phyloP scores from a whole-genome alignment of 2,888 invertebrate species.

The Hirudinaria manillensis region DNA sequence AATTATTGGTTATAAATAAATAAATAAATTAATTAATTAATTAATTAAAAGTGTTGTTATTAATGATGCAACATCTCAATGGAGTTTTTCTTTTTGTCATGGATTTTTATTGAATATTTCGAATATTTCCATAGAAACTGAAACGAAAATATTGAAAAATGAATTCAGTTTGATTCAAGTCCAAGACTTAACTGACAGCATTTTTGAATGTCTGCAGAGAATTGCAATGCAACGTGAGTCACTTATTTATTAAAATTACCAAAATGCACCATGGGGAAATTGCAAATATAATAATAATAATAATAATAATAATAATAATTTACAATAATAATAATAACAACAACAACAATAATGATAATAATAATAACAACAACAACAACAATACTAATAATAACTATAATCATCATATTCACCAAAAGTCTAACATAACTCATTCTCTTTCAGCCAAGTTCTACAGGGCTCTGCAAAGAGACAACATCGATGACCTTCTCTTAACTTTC shows the following conservation, averaged over 20 bases:
- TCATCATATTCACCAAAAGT: too few species aligned
- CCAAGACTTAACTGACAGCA: not conserved
- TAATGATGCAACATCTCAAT: too few species aligned
- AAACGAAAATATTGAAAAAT: not conserved
- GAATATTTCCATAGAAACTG: not conserved
- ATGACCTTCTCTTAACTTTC: not conserved
- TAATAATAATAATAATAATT: not conserved
- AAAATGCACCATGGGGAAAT: not conserved
- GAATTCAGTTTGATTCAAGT: constrained; percentile 4
- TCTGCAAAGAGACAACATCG: not conserved
- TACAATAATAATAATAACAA: too few species aligned
- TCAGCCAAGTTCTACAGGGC: not conserved
- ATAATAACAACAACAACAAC: too few species aligned
- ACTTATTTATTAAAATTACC: too few species aligned
- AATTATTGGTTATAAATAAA: not conserved
- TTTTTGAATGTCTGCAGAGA: constrained; percentile 5
- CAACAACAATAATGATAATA: too few species aligned
- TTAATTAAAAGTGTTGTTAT: not conserved
- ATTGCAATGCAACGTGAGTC: not conserved
- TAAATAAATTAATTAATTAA: not conserved
- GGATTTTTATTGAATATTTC: not conserved
- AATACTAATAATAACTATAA: too few species aligned
- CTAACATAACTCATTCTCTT: not conserved
- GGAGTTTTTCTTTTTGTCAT: too few species aligned
- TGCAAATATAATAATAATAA: not conserved